These are phyloP conservation scores for Adelges cooleyi DNA, from an alignment of 1,140 invertebrate species.

Conservation along the genomic window DNA sequence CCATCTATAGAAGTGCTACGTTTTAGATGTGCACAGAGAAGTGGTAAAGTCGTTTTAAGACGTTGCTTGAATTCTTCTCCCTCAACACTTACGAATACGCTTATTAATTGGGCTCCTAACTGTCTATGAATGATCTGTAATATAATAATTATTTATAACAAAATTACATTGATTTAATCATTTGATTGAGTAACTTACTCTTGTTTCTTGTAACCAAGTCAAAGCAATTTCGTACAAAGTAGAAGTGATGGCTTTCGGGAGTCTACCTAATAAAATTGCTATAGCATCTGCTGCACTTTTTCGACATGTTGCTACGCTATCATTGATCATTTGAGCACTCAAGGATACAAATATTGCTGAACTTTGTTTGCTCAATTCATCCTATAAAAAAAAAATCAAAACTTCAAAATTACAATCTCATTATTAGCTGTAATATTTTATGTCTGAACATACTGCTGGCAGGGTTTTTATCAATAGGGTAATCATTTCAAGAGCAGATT, in stretches of 20 bases:
- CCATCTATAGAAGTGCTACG: conserved; percentile 31
- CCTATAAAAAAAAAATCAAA: not conserved
- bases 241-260: conserved; percentile 42
- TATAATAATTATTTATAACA: not conserved
- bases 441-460: conserved; percentile 46
- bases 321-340: conserved; percentile 59
- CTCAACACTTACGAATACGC: conserved; percentile 61
- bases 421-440: conserved; percentile 10
- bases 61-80: conserved; percentile 50
- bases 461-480: conserved; percentile 64
- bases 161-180: not conserved
- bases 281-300: conserved; percentile 54
- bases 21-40: conserved; percentile 42
- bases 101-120: conserved; percentile 50
- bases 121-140: conserved; percentile 16
- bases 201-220: conserved; percentile 15
- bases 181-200: not conserved
- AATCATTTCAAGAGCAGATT: conserved; percentile 75
- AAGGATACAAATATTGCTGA: conserved; percentile 62
- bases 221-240: conserved; percentile 17
- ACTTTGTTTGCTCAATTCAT: not conserved
- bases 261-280: conserved; percentile 47
- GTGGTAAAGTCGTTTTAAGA: conserved; percentile 45
- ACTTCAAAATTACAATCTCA: not conserved
- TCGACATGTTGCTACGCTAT: conserved; percentile 53